Evolutionary conservation across 1,140 invertebrate species (phyloP).

Genomic region (Parapsyche elsis): DNA sequence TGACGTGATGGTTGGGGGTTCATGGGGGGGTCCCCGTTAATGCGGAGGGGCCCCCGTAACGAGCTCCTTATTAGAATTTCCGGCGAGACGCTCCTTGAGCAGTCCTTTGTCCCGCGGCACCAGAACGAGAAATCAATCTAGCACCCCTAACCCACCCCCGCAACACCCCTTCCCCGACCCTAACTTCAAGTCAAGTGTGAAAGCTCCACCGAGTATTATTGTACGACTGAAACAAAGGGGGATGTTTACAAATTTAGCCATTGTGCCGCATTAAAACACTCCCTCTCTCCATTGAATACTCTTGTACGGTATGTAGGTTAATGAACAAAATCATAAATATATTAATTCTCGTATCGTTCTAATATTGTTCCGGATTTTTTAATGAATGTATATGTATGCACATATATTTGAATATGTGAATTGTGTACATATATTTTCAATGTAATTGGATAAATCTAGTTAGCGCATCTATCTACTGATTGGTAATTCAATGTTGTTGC

Average conservation of each 20-base stretch:
- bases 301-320: background rate
- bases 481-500: no score
- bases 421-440: no score
- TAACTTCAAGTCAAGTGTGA: background rate
- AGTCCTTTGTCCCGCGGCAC: constrained; percentile 6
- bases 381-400: no score
- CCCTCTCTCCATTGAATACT: background rate
- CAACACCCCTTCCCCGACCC: background rate
- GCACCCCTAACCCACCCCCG: background rate
- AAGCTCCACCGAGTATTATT: constrained; percentile 25
- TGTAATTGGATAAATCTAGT: no score
- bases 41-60: constrained; percentile 4
- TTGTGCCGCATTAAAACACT: constrained; percentile 8
- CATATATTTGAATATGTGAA: no score
- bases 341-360: no score
- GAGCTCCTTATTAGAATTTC: constrained; percentile 43
- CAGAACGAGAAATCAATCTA: constrained; percentile 22
- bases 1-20: background rate
- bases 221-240: constrained; percentile 6
- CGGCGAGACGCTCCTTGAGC: constrained; percentile 3
- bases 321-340: no score
- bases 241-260: constrained; percentile 12
- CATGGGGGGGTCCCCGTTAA: background rate
- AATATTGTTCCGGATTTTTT: no score
- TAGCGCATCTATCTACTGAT: no score